Evolutionary conservation across 2,888 invertebrate species (phyloP), one percentile per base, ranked within the genome.

Genomic region (Aspidiotus rigidus): DNA sequence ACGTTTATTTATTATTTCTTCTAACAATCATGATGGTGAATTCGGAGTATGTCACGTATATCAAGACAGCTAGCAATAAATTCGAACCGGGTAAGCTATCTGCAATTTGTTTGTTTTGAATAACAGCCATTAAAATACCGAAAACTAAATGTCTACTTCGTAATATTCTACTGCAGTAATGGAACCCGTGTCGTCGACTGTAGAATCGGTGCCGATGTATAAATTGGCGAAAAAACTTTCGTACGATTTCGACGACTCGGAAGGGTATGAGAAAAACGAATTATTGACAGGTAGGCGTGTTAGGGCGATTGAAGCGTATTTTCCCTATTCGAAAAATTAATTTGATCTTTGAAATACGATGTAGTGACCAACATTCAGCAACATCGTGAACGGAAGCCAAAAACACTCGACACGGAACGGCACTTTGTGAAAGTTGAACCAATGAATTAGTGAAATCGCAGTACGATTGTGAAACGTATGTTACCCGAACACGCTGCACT

Each of bases 151-250:
- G n/a, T 16, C 10, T 57, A 16, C 53, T 39, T n/a, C n/a, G n/a
- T n/a, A n/a, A n/a, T n/a, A n/a, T n/a, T n/a, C n/a, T n/a, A n/a
- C n/a, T 61, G 7, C 11, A 67, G 67, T 28, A 7, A 67, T 67
- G 67, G 60, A 59, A 39, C 59, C 67, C 8, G 49, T 67, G 44
- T 67, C 67, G n/a, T 67, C 67, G 13, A 67, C 67, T 9, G 53
- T 67, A 17, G 60, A 59, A 17, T 53, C 67, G 9, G 41, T 67
- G 5, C 40, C 67, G 8, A 67, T 67, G n/a, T 67, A 67, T 40
- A 59, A 67, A 67, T n/a, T 53, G 6, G 59, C 13, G 16, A 16
- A 28, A 13, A 62, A 15, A 62, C 44, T 49, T n/a, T 28, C 62
- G 39, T 41, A 39, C 15, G 7, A 62, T 8, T 42, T 62, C 7